phyloP scores from a whole-genome alignment of 2,113 vertebrate genomes.

The Thunnus maccoyii region DNA sequence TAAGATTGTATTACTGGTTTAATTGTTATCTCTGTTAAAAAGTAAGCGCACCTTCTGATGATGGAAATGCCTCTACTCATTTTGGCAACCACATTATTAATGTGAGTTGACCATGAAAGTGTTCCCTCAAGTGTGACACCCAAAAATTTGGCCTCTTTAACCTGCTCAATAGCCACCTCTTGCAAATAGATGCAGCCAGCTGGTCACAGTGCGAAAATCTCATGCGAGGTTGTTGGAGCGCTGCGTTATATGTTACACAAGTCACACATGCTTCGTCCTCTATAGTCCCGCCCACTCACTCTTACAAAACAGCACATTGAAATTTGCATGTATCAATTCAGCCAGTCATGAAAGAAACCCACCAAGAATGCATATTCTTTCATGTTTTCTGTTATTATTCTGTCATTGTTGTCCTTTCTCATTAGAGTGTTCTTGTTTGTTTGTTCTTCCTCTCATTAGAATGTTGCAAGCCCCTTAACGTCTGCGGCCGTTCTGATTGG shows the following conservation, averaged over 20 bases:
- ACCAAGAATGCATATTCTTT: background rate
- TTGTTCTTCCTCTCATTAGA: no score
- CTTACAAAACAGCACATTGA: background rate
- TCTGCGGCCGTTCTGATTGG: background rate
- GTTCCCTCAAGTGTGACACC: no score
- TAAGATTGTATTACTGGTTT: no score
- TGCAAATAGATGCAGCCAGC: background rate
- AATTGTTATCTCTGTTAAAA: no score
- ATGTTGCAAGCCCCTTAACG: no score
- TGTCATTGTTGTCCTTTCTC: background rate
- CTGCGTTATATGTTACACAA: constrained; percentile 26
- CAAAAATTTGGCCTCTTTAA: no score
- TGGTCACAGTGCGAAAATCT: constrained; percentile 23
- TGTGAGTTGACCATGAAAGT: no score
- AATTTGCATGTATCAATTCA: constrained; percentile 13
- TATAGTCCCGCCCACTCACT: constrained; percentile 30
- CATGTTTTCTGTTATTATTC: background rate
- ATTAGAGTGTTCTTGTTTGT: background rate
- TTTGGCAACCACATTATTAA: no score
- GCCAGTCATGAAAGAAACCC: background rate
- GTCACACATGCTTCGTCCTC: constrained; percentile 25
- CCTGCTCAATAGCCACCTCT: no score
- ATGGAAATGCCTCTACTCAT: no score
- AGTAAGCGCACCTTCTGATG: no score
- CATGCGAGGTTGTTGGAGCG: constrained; percentile 9